Evolutionary conservation across 2,113 vertebrate species (phyloP).

Genomic region (Toxotes chatareus): DNA sequence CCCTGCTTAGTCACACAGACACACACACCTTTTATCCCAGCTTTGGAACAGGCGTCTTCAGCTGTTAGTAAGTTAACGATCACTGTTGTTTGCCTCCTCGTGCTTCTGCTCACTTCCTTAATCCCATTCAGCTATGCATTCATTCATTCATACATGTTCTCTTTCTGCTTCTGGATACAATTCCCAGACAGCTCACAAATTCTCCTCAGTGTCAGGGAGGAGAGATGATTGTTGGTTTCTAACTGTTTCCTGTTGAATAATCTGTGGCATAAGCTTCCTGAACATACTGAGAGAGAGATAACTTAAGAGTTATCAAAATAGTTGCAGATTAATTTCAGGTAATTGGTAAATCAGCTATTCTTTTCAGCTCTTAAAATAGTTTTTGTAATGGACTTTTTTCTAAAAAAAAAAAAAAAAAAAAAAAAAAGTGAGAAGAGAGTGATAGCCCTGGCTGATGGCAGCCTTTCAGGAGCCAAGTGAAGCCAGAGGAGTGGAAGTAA

Average conservation of each 20-base stretch:
- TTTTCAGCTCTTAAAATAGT: constrained; percentile 2
- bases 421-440: background rate
- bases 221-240: constrained; percentile 9
- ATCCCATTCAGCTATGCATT: constrained; percentile 32
- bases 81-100: constrained; percentile 29
- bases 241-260: background rate
- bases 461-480: constrained; percentile 33
- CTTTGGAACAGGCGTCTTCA: constrained; percentile 40
- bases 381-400: constrained; percentile 29
- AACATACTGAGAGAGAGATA: background rate
- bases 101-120: constrained; percentile 51
- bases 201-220: constrained; percentile 5
- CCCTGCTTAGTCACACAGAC: constrained; percentile 9
- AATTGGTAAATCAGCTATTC: background rate
- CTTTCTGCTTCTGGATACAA: constrained; percentile 1
- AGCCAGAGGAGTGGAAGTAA: constrained; percentile 31
- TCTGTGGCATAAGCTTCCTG: background rate
- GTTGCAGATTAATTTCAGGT: background rate
- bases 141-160: constrained; percentile 11
- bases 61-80: constrained; percentile 32
- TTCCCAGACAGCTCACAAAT: constrained; percentile 9
- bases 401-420: too few relatives aligned
- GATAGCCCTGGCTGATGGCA: background rate
- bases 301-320: background rate
- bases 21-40: constrained; percentile 9